phyloP scores from a whole-genome alignment of 2,888 invertebrate genomes.

The Myopa tessellatipennis region DNA sequence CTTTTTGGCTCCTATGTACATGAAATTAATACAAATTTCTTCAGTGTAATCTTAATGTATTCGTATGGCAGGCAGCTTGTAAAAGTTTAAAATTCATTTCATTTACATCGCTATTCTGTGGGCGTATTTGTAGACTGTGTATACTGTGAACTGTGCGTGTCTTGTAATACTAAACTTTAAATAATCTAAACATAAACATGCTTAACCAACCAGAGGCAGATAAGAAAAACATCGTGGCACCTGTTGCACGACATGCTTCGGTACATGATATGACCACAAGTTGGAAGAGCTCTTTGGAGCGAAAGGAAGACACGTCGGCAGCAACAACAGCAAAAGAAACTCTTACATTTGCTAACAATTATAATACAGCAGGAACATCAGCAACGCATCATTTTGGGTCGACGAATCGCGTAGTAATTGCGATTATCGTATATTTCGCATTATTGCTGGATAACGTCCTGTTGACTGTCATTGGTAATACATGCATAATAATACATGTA shows the following conservation, averaged over 20 bases:
- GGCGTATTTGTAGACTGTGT: neutral
- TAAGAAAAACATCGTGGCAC: neutral
- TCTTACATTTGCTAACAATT: neutral
- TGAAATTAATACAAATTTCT: neutral
- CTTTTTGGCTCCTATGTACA: neutral
- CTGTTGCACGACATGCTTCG: slow-evolving; percentile 16
- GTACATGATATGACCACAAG: slow-evolving; percentile 17
- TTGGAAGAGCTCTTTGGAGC: neutral
- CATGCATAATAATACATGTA: no score
- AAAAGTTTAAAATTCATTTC: neutral
- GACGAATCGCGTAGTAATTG: slow-evolving; percentile 63
- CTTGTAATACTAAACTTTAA: neutral
- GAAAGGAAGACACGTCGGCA: slow-evolving; percentile 44
- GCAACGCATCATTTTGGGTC: slow-evolving; percentile 49
- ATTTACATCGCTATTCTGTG: slow-evolving; percentile 1
- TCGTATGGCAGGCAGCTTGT: neutral
- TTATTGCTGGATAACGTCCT: slow-evolving; percentile 88
- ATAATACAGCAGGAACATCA: slow-evolving; percentile 41
- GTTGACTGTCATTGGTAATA: slow-evolving; percentile 87
- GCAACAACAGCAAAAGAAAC: slow-evolving; percentile 35
- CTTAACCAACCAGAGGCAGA: slow-evolving; percentile 38
- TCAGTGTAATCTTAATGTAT: neutral
- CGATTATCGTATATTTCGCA: slow-evolving; percentile 77
- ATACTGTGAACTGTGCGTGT: neutral
- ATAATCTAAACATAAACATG: neutral